Base-by-base conservation (phyloP, 2,113 vertebrate genomes). In the Anolis sagrei region DNA sequence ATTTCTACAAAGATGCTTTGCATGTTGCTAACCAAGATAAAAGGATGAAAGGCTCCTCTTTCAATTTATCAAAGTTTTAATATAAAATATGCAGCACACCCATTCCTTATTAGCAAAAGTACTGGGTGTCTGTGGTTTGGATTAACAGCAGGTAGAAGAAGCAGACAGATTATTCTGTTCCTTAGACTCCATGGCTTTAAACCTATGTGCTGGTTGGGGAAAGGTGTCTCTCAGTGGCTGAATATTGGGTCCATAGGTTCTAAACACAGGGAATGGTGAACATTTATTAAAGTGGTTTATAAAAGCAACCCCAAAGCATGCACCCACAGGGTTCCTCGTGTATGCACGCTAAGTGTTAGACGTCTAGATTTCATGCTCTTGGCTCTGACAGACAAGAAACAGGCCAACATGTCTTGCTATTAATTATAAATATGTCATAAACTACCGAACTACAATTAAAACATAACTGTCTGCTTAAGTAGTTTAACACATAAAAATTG, bases 1-100 rank as follows among this genome's bases (percentile, higher is more conserved):
- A 29, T 62, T 9, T 34, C 8, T 44, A 88, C 76, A 77, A 77
- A 86, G 82, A 84, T 90, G 48, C 29, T 85, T 61, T 14, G 88
- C 79, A 90, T 29, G 34, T 76, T 78, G 0, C 61, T 79, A 86
- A 72, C 21, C 14, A 0, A 69, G 44, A 44, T 66, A 87, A 91
- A 91, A 58, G n/a, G 36, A 92, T 48, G 78, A 79, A 34, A 36
- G 6, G 1, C 13, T 32, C 36, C 39, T 6, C n/a, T 32, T 54
- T 2, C 39, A 49, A 29, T 4, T 44, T 44, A 44, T 44, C 39
- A 44, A 2, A 4, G 39, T 44, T 44, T 6, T 70, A 76, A 49
- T 1, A 16, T 14, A 2, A 3, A 54, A 34, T 8, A 58, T 51
- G 48, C 34, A 73, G 64, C 25, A 68, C 64, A 36, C 27, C 4